phyloP scores from a whole-genome alignment of 64 coral and sea anemone genomes.

The Dendronephthya gigantea region DNA sequence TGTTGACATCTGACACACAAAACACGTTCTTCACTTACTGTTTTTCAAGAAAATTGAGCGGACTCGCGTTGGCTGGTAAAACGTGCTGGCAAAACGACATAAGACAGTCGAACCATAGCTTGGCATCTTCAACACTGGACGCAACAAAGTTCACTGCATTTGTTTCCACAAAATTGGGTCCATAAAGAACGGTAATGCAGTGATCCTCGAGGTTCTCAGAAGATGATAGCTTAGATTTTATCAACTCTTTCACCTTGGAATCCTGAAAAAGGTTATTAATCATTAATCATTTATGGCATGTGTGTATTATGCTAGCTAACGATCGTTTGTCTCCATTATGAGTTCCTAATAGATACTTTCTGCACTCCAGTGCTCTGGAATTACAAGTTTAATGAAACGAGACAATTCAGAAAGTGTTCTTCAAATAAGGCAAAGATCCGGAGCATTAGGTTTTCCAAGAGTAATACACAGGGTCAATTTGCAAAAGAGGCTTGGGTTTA shows the following conservation, averaged over 20 bases:
- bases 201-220: neutral
- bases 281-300: too few relatives aligned
- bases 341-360: too few relatives aligned
- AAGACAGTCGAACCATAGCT: neutral
- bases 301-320: too few relatives aligned
- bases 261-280: neutral
- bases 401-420: too few relatives aligned
- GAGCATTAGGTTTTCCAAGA: too few relatives aligned
- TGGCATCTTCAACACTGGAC: neutral
- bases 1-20: neutral
- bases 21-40: neutral
- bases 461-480: too few relatives aligned
- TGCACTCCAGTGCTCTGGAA: too few relatives aligned
- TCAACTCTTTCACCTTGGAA: neutral
- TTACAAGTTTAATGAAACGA: too few relatives aligned
- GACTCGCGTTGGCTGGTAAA: neutral
- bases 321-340: too few relatives aligned
- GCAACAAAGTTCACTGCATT: neutral
- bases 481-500: too few relatives aligned
- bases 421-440: too few relatives aligned
- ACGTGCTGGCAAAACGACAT: neutral
- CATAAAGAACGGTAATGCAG: neutral
- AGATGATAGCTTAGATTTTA: neutral
- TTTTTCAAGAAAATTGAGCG: neutral
- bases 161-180: neutral